Evolutionary conservation across 2,113 vertebrate genomes (phyloP).

Genomic region (Notarius lentiginosus): DNA sequence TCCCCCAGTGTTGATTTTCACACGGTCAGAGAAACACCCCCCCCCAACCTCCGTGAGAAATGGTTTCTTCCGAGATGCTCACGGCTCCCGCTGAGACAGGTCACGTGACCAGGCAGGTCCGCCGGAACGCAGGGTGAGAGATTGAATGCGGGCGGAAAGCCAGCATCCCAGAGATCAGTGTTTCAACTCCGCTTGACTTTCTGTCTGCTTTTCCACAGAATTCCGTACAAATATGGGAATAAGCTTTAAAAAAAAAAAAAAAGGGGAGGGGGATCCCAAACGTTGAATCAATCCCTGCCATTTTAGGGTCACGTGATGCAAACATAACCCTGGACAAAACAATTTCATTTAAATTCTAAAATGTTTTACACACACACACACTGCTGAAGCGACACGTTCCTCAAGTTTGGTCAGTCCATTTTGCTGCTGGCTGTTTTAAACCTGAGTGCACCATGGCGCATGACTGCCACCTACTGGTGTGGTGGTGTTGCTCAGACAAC

Average conservation of each 20-base stretch:
- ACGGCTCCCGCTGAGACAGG: not conserved
- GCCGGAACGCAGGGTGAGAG: too few relatives aligned
- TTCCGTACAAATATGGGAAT: too few relatives aligned
- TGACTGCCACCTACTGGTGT: not conserved
- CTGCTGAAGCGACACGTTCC: too few relatives aligned
- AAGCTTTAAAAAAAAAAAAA: not conserved
- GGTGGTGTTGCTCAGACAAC: not conserved
- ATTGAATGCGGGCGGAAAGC: too few relatives aligned
- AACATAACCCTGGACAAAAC: not conserved
- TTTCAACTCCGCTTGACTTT: not conserved
- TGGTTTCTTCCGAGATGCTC: constrained; percentile 48
- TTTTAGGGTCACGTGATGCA: not conserved
- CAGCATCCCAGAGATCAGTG: rapidly evolving
- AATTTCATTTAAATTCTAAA: not conserved
- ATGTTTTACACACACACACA: too few relatives aligned
- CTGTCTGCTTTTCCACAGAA: not conserved
- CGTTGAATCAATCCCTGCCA: not conserved
- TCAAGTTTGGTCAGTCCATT: not conserved
- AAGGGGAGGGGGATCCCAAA: too few relatives aligned
- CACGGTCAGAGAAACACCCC: not conserved
- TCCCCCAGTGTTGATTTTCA: not conserved
- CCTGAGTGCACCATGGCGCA: too few relatives aligned
- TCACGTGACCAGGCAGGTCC: not conserved
- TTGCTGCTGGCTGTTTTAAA: not conserved
- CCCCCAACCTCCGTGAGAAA: not conserved